A percentile compares a stretch with the other conserved stretches of the same genome.
Evolutionary conservation across 2,888 invertebrate genomes (phyloP).

Genomic region (Hymenopus coronatus): DNA sequence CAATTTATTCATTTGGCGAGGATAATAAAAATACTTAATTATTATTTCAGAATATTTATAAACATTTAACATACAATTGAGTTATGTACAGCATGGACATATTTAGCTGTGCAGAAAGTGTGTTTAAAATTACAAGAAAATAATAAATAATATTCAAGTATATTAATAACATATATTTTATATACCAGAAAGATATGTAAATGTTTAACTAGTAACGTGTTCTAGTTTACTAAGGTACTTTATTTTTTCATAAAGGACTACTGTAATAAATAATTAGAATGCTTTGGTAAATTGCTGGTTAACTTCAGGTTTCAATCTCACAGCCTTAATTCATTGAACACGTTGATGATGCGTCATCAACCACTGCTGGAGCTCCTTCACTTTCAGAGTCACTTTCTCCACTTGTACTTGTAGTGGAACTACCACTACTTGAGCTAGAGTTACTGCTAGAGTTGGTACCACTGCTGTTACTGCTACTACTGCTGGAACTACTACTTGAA

Average conservation of each 20-base stretch:
- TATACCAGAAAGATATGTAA: slow-evolving; percentile 17
- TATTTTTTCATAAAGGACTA: background rate
- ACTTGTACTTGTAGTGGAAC: background rate
- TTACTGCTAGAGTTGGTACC: background rate
- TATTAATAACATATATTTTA: background rate
- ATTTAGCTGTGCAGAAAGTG: background rate
- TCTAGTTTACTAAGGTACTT: background rate
- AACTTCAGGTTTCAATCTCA: background rate
- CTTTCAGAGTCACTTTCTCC: slow-evolving; percentile 15
- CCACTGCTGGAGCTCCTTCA: background rate
- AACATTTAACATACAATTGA: background rate
- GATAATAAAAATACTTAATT: background rate
- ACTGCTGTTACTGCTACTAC: slow-evolving; percentile 1
- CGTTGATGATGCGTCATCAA: background rate
- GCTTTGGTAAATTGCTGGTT: background rate
- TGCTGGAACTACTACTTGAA: background rate
- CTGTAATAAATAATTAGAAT: background rate
- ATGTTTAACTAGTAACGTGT: background rate
- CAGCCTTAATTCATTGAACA: background rate
- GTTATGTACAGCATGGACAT: background rate
- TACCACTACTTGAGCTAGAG: background rate
- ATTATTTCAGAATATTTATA: background rate
- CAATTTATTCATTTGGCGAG: too few relatives aligned
- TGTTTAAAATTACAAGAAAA: background rate
- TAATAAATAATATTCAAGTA: background rate